phyloP scores from a whole-genome alignment of 2,113 vertebrate genomes.

The Hoplias malabaricus region DNA sequence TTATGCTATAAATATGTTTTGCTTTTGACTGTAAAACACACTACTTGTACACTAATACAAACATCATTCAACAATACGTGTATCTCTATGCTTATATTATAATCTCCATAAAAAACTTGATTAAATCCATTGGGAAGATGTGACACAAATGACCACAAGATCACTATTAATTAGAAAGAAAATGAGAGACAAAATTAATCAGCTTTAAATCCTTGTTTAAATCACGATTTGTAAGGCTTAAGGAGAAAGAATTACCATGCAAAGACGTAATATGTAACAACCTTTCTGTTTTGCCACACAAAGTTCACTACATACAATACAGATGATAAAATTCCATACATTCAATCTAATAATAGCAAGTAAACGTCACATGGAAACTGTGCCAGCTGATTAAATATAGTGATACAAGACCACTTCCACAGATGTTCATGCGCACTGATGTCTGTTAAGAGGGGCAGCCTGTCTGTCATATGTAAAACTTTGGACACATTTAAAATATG shows the following conservation, averaged over 20 bases:
- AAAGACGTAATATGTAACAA: background rate
- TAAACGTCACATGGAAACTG: background rate
- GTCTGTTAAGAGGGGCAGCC: background rate
- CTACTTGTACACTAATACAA: too few relatives aligned
- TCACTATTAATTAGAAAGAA: background rate
- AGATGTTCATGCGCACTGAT: background rate
- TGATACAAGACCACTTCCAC: background rate
- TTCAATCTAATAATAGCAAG: background rate
- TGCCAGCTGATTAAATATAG: background rate
- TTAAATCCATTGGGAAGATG: too few relatives aligned
- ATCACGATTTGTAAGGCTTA: conserved; percentile 23
- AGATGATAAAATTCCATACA: background rate
- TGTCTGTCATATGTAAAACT: too few relatives aligned
- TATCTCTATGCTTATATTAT: too few relatives aligned
- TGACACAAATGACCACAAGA: background rate
- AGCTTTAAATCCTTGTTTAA: conserved; percentile 21
- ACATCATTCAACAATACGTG: too few relatives aligned
- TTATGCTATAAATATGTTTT: too few relatives aligned
- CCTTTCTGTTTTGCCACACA: background rate
- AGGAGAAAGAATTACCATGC: background rate
- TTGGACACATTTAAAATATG: background rate
- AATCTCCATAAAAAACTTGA: too few relatives aligned
- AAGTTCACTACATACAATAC: background rate
- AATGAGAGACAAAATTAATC: background rate
- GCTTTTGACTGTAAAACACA: too few relatives aligned